phyloP scores from a whole-genome alignment of 2,888 invertebrate genomes.

The Parnassius orleans region DNA sequence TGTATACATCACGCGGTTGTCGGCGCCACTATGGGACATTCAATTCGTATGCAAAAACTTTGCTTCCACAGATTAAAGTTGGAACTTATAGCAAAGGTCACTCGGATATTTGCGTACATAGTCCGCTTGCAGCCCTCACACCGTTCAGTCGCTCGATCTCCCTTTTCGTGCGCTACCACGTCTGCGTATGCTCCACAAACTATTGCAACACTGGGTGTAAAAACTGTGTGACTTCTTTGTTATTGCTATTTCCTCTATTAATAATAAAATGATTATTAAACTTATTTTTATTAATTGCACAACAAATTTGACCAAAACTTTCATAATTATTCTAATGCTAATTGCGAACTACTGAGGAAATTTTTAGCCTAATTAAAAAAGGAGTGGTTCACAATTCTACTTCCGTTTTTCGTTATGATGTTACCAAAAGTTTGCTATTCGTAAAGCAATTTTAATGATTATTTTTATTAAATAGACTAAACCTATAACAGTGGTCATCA shows the following conservation, averaged over 20 bases:
- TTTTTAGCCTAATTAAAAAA: too few species aligned
- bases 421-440: too few species aligned
- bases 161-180: conserved; percentile 38
- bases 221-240: background rate
- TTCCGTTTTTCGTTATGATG: too few species aligned
- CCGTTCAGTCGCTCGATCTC: conserved; percentile 35
- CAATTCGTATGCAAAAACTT: conserved; percentile 13
- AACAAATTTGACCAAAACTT: too few species aligned
- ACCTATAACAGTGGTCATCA: too few species aligned
- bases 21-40: conserved; percentile 11
- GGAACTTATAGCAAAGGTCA: conserved; percentile 28
- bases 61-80: conserved; percentile 30
- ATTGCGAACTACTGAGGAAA: too few species aligned
- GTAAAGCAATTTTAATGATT: too few species aligned
- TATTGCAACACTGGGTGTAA: conserved; percentile 33
- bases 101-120: conserved; percentile 33
- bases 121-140: conserved; percentile 38
- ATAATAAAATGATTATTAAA: background rate
- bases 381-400: too few species aligned
- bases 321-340: too few species aligned
- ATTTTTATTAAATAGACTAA: too few species aligned
- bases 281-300: too few species aligned
- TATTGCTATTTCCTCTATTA: background rate
- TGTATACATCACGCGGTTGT: conserved; percentile 34
- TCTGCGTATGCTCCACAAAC: conserved; percentile 35